Conservation (phyloP, 2,888 invertebrate genomes). For the Cheilosia impressa region DNA sequence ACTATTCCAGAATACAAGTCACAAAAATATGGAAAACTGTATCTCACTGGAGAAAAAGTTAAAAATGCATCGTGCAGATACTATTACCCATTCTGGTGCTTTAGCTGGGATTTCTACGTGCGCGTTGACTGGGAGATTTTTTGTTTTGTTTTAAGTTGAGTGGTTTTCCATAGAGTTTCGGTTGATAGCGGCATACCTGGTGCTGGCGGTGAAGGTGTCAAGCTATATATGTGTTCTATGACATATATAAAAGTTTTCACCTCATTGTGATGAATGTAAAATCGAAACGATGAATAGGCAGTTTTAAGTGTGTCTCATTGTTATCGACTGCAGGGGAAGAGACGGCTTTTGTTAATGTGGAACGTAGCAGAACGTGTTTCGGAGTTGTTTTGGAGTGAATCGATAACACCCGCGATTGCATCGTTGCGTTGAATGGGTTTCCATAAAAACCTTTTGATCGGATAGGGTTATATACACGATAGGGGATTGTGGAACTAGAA, state of each 20-base stretch:
- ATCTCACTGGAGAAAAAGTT: conserved; percentile 32
- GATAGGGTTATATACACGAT: background rate
- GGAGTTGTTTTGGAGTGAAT: conserved; percentile 37
- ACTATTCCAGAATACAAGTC: conserved; percentile 62
- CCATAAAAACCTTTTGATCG: conserved; percentile 39
- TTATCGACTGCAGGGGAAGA: conserved; percentile 24
- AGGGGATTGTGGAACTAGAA: too few species aligned
- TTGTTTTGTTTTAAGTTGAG: background rate
- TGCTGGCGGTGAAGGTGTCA: conserved; percentile 6
- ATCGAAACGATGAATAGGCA: conserved; percentile 51
- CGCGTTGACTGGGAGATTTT: background rate
- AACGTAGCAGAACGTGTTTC: conserved; percentile 61
- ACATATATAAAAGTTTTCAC: conserved; percentile 41
- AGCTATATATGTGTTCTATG: conserved; percentile 6
- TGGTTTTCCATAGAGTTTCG: background rate
- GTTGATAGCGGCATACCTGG: background rate
- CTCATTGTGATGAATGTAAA: conserved; percentile 53
- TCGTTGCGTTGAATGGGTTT: conserved; percentile 52
- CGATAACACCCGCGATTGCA: conserved; percentile 49
- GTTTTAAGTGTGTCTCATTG: conserved; percentile 58
- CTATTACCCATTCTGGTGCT: conserved; percentile 25
- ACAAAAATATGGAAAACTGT: conserved; percentile 63
- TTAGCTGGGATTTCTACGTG: conserved; percentile 11
- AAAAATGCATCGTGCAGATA: conserved; percentile 50
- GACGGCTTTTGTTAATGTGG: conserved; percentile 58